phyloP scores from a whole-genome alignment of 1,140 invertebrate species.

The Lasioglossum baleicum region DNA sequence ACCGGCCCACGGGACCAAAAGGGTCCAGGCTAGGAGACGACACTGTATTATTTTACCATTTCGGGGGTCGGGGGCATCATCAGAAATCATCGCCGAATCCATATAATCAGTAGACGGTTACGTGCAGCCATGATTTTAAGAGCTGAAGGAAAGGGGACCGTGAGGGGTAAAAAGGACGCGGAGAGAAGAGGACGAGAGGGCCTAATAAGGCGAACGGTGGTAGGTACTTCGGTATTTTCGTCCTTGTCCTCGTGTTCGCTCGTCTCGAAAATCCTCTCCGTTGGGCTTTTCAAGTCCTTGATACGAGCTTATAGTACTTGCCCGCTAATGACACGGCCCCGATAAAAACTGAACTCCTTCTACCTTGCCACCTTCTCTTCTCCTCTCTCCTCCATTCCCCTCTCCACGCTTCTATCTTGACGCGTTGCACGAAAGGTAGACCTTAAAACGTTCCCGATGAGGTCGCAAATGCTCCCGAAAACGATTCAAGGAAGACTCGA shows the following conservation, averaged over 20 bases:
- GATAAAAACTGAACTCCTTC: conserved; percentile 55
- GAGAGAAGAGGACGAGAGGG: conserved; percentile 16
- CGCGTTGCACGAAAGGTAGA: conserved; percentile 52
- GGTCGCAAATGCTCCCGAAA: conserved; percentile 38
- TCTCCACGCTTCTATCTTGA: conserved; percentile 28
- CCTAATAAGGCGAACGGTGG: conserved; percentile 61
- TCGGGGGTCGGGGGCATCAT: conserved; percentile 71
- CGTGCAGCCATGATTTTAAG: conserved; percentile 71
- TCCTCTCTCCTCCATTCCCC: neutral
- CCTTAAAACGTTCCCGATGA: conserved; percentile 48
- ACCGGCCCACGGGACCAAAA: conserved; percentile 69
- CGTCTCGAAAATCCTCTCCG: conserved; percentile 23
- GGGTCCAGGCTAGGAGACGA: conserved; percentile 70
- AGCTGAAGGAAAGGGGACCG: conserved; percentile 29
- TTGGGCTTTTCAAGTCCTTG: conserved; percentile 28
- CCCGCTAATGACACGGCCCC: conserved; percentile 56
- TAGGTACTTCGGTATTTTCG: conserved; percentile 46
- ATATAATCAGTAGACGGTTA: conserved; percentile 75
- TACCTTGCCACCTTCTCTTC: neutral
- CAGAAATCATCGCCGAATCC: conserved; percentile 76
- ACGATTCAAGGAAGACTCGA: conserved; percentile 36
- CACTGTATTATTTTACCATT: conserved; percentile 77
- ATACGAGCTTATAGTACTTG: conserved; percentile 57
- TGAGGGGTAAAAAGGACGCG: conserved; percentile 17
- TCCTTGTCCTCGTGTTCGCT: conserved; percentile 25